Percentiles rank a stretch among this genome's conserved stretches.
Evolutionary conservation across 2,797 vertebrate species (phyloP).

Genomic region (Rhabdomys pumilio): DNA sequence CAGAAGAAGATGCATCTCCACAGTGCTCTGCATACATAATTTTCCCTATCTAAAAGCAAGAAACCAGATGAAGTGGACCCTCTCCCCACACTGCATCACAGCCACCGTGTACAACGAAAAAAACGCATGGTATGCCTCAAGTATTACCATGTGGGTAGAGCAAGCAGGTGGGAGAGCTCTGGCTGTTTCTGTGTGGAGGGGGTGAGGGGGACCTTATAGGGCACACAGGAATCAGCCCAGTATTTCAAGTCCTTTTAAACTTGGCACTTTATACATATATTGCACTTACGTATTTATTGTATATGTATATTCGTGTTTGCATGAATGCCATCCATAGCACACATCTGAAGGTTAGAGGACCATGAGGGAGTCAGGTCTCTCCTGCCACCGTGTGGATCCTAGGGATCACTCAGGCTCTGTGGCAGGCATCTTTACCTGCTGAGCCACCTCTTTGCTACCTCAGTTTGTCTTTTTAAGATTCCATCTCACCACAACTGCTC

Average conservation of each 20-base stretch:
- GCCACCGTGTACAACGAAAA: background rate
- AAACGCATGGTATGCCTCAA: background rate
- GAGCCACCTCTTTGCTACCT: background rate
- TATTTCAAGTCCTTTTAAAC: background rate
- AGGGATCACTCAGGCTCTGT: background rate
- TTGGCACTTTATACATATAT: background rate
- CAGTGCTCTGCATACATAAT: background rate
- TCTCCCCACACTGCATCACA: background rate
- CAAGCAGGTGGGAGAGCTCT: background rate
- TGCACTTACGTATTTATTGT: background rate
- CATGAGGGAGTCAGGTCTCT: background rate
- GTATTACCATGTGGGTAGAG: background rate
- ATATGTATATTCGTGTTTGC: background rate
- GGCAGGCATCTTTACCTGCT: background rate
- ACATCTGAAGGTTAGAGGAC: background rate
- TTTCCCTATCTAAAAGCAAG: constrained; percentile 11
- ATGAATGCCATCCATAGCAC: background rate
- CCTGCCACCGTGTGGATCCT: background rate
- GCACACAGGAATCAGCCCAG: background rate
- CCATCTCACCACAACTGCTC: background rate
- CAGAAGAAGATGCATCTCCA: background rate
- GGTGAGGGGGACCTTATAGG: background rate
- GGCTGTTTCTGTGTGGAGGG: background rate
- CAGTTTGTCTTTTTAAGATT: constrained; percentile 36
- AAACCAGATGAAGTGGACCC: background rate